A percentile compares a stretch with the other conserved stretches of the same genome.
These are phyloP conservation scores for Pristionchus fissidentatus DNA, from an alignment of 2,888 invertebrate genomes.

Conservation along the genomic window DNA sequence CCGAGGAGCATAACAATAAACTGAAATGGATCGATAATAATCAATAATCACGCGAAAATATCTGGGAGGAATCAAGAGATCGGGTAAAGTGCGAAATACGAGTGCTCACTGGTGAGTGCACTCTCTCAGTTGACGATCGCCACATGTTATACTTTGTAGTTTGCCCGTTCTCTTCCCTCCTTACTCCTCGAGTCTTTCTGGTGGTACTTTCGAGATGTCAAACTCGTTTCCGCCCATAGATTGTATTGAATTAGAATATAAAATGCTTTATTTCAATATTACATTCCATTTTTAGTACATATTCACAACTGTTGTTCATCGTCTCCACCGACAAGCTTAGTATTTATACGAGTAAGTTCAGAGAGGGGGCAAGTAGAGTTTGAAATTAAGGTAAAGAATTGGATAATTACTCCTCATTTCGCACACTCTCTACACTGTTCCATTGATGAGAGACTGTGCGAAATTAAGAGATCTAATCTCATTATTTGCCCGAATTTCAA, in stretches of 20 bases:
- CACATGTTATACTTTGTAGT: conserved; percentile 45
- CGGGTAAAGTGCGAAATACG: not conserved
- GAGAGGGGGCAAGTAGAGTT: too few relatives aligned
- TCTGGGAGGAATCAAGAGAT: not conserved
- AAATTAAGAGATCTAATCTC: too few relatives aligned
- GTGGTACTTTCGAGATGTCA: conserved; percentile 1
- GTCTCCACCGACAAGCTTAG: not conserved
- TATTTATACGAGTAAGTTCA: too few relatives aligned
- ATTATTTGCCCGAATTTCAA: too few relatives aligned
- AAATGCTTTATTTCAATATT: conserved; percentile 1
- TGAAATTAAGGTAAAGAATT: not conserved
- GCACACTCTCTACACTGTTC: too few relatives aligned
- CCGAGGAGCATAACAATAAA: conserved; percentile 9
- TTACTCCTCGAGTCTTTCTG: not conserved
- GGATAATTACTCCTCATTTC: too few relatives aligned
- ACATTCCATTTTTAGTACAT: conserved; percentile 33
- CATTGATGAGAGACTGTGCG: too few relatives aligned
- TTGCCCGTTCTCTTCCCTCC: not conserved
- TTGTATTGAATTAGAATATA: not conserved
- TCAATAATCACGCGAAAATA: not conserved
- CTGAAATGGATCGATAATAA: conserved; percentile 2
- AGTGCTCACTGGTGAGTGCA: not conserved
- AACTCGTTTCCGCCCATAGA: not conserved
- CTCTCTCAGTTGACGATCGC: too few relatives aligned
- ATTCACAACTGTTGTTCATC: conserved; percentile 25